These are phyloP conservation scores for Dromaius novaehollandiae DNA, from an alignment of 2,113 vertebrate species.

Conservation along the genomic window DNA sequence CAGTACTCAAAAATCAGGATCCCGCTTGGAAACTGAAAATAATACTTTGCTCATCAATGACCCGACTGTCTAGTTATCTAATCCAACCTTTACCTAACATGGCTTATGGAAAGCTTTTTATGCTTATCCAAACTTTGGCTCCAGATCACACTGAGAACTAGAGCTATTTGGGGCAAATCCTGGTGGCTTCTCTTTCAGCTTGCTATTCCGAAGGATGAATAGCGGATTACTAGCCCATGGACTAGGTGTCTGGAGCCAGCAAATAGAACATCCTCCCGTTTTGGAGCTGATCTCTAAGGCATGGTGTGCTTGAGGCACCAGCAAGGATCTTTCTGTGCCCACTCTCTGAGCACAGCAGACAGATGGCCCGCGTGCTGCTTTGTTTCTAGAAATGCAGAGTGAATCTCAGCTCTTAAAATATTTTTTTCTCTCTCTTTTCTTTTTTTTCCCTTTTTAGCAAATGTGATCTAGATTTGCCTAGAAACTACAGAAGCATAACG, in stretches of 20 bases:
- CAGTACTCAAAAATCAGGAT: not conserved
- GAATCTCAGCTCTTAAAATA: not conserved
- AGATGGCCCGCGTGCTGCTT: slow-evolving; percentile 21
- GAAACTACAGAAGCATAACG: not conserved
- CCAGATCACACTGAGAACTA: not conserved
- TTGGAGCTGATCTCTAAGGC: not conserved
- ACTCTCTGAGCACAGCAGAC: not conserved
- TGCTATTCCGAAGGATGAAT: not conserved
- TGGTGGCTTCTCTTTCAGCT: not conserved
- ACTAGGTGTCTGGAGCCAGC: not conserved
- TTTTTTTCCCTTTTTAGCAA: not conserved
- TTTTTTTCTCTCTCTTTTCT: no score
- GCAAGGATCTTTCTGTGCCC: not conserved
- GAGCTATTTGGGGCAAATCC: slow-evolving; percentile 54
- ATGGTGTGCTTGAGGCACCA: not conserved
- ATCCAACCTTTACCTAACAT: not conserved
- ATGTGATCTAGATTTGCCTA: not conserved
- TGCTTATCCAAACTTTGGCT: slow-evolving; percentile 46
- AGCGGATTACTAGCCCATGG: not conserved
- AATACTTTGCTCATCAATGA: not conserved
- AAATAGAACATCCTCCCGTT: not conserved
- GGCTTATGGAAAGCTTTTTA: slow-evolving; percentile 53
- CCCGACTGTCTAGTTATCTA: not conserved
- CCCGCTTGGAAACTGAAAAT: not conserved
- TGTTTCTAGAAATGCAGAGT: not conserved